These are phyloP conservation scores for Malacoctenus gilli DNA, from an alignment of 2,797 vertebrate genomes.

Conservation along the genomic window DNA sequence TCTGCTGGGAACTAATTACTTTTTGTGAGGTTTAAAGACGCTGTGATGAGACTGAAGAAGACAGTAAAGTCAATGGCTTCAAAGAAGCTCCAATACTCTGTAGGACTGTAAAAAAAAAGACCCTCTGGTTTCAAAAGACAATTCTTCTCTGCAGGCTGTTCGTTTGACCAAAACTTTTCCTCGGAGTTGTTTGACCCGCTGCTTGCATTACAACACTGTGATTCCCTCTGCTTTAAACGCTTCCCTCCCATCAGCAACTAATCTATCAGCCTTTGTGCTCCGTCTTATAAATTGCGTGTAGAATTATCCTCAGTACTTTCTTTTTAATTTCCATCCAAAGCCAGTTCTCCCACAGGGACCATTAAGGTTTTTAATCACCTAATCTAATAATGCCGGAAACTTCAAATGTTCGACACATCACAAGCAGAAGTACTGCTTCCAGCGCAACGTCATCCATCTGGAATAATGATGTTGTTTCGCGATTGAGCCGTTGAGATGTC, in stretches of 20 bases:
- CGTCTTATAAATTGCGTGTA: constrained; percentile 21
- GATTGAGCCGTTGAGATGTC: constrained; percentile 51
- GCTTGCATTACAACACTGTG: background rate
- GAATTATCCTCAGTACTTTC: constrained; percentile 26
- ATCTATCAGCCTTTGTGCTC: constrained; percentile 20
- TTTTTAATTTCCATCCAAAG: constrained; percentile 33
- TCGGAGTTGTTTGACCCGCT: background rate
- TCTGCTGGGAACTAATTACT: no score
- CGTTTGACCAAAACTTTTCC: no score
- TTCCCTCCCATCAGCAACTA: background rate
- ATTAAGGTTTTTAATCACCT: constrained; percentile 60
- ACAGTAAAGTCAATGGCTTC: no score
- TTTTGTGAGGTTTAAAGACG: no score
- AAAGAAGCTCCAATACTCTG: no score
- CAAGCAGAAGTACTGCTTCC: constrained; percentile 47
- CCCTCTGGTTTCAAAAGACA: no score
- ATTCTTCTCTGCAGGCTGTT: no score
- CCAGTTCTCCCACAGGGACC: constrained; percentile 37
- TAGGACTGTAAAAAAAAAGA: no score
- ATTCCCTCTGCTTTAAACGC: background rate
- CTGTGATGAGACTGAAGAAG: no score
- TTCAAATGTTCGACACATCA: constrained; percentile 38
- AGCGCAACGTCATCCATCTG: constrained; percentile 45
- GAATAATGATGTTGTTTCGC: constrained; percentile 35
- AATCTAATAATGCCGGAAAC: constrained; percentile 56